Conservation (phyloP, 2,113 vertebrate genomes). For the Thunnus thynnus region DNA sequence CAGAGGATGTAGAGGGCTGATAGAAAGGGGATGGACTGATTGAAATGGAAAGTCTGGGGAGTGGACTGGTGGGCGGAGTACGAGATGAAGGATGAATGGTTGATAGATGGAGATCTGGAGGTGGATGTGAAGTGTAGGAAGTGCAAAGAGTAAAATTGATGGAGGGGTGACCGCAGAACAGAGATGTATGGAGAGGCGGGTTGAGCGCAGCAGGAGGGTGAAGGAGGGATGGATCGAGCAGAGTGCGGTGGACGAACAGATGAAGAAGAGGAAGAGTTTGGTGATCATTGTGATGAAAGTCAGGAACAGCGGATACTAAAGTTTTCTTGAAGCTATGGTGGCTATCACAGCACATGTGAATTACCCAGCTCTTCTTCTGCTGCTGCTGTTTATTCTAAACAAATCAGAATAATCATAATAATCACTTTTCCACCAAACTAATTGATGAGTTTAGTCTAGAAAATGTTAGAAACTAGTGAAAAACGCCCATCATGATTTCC, state of each 20-base stretch:
- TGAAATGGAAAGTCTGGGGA: not conserved
- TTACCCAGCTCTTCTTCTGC: too few relatives aligned
- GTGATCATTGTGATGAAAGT: rapidly evolving
- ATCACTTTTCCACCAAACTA: too few relatives aligned
- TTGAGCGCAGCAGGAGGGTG: not conserved
- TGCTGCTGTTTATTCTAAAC: too few relatives aligned
- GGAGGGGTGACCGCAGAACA: not conserved
- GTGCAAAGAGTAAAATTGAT: not conserved
- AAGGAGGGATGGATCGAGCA: not conserved
- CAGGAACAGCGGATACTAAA: not conserved
- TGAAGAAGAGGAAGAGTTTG: not conserved
- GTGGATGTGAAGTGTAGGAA: not conserved
- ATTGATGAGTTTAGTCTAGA: too few relatives aligned
- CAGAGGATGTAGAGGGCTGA: not conserved
- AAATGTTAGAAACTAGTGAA: too few relatives aligned
- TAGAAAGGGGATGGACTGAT: not conserved
- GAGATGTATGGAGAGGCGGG: not conserved
- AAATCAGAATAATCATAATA: too few relatives aligned
- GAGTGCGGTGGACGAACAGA: not conserved
- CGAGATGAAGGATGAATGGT: not conserved
- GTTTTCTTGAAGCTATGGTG: not conserved
- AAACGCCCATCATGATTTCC: too few relatives aligned
- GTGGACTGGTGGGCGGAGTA: not conserved
- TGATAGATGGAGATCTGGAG: not conserved
- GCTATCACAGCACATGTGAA: too few relatives aligned